Conservation (phyloP, 92 coral and sea anemone genomes). For the Palythoa grandiflora region DNA sequence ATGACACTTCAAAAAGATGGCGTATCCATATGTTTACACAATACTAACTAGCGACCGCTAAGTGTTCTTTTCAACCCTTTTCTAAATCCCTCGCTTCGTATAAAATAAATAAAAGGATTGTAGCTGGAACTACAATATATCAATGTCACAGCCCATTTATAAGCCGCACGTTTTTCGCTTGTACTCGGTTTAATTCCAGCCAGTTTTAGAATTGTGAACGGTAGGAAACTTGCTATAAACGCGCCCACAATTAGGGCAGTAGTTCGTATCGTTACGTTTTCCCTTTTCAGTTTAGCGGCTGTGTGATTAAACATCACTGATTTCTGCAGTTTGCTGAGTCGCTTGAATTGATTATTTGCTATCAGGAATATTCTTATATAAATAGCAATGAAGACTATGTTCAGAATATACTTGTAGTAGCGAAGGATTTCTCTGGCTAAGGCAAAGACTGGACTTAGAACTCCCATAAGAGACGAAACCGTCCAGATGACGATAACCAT, state of each 20-base stretch:
- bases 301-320: slow-evolving; percentile 41
- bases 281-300: slow-evolving; percentile 25
- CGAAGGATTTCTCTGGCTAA: slow-evolving; percentile 6
- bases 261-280: slow-evolving; percentile 30
- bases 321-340: slow-evolving; percentile 37
- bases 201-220: slow-evolving; percentile 36
- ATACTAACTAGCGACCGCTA: neutral
- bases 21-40: too few species aligned
- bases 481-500: slow-evolving; percentile 3
- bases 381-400: slow-evolving; percentile 31
- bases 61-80: slow-evolving; percentile 35
- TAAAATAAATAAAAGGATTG: slow-evolving; percentile 44
- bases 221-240: slow-evolving; percentile 24
- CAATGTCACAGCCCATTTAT: slow-evolving; percentile 35
- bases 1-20: too few species aligned
- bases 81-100: slow-evolving; percentile 40
- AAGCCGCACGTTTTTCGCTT: slow-evolving; percentile 19
- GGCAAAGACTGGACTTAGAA: neutral
- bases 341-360: slow-evolving; percentile 39
- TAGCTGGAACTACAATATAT: slow-evolving; percentile 40
- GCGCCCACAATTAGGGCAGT: slow-evolving; percentile 33
- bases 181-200: slow-evolving; percentile 6
- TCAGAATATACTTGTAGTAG: slow-evolving; percentile 45
- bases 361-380: slow-evolving; percentile 26
- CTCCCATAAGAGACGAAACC: slow-evolving; percentile 10